Evolutionary conservation across 1,140 invertebrate species (phyloP).

Genomic region (Thalassaphorura encarpata): DNA sequence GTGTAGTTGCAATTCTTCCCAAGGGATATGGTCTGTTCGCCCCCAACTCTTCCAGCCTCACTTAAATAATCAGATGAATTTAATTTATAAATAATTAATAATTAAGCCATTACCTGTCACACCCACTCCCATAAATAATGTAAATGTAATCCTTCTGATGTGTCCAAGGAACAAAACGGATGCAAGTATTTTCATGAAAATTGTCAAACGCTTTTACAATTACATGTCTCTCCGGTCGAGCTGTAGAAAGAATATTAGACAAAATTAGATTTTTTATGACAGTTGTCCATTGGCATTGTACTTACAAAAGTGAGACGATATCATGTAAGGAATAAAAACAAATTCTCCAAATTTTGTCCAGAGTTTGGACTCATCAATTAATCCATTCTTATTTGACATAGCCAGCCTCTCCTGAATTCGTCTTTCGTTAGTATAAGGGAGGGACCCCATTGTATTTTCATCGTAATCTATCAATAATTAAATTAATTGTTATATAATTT

Average conservation of each 20-base stretch:
- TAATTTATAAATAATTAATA: no score
- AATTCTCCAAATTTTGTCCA: not conserved
- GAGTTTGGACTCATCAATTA: not conserved
- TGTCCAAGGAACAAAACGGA: conserved; percentile 5
- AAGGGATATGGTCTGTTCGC: conserved; percentile 35
- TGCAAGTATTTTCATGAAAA: conserved; percentile 7
- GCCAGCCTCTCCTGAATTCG: not conserved
- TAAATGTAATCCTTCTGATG: not conserved
- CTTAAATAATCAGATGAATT: no score
- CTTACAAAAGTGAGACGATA: conserved; percentile 6
- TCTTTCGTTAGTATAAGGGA: no score
- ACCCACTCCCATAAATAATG: conserved; percentile 10
- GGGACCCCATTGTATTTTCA: no score
- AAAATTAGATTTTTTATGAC: not conserved
- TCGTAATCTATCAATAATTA: no score
- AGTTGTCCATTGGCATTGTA: not conserved
- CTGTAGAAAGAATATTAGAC: not conserved
- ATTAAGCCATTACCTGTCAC: no score
- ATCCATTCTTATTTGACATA: not conserved
- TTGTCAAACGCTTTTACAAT: conserved; percentile 10
- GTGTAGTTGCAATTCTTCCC: conserved; percentile 36
- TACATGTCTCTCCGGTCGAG: not conserved
- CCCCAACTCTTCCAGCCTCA: conserved; percentile 35
- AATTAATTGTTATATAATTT: no score
- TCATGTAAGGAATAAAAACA: conserved; percentile 6